Evolutionary conservation across 2,888 invertebrate species (phyloP).

Genomic region (Xestoiulus laeticollis): DNA sequence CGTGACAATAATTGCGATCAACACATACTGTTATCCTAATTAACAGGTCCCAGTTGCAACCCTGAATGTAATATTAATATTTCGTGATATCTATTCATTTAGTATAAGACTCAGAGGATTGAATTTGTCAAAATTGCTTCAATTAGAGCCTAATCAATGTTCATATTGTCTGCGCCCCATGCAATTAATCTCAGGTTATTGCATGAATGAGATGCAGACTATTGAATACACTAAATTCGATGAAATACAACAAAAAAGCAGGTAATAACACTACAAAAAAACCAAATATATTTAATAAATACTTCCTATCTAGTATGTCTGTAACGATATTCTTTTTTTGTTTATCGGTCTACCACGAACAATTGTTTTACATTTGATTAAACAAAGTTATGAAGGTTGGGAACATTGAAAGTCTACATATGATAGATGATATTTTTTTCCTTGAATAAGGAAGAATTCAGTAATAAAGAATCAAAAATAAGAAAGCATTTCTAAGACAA

Average conservation of each 20-base stretch:
- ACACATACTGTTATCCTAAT: too few relatives aligned
- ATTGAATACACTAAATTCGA: not conserved
- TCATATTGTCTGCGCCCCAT: too few relatives aligned
- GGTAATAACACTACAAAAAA: not conserved
- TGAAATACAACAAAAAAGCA: not conserved
- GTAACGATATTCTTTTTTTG: not conserved
- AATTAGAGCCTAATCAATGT: too few relatives aligned
- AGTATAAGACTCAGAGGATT: too few relatives aligned
- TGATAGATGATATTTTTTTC: not conserved
- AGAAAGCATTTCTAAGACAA: not conserved
- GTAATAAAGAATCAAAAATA: constrained; percentile 23
- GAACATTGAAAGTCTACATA: not conserved
- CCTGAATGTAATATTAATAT: too few relatives aligned
- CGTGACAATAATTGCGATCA: too few relatives aligned
- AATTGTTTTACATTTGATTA: not conserved
- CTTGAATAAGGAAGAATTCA: not conserved
- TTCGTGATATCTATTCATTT: too few relatives aligned
- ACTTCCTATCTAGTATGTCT: not conserved
- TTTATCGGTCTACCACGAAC: not conserved
- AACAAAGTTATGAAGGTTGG: not conserved
- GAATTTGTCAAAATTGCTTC: too few relatives aligned
- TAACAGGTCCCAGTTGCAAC: too few relatives aligned
- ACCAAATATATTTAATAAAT: not conserved
- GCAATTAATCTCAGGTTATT: too few relatives aligned
- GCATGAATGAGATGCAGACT: not conserved